Percentiles rank a stretch among this genome's conserved stretches.
phyloP scores from a whole-genome alignment of 2,113 vertebrate species.

The human (Homo sapiens) region GRCh38 chr15:88428501-88429000 shows the following conservation, averaged over 20 bases:
- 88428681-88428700: background rate
- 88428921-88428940: background rate
- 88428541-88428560: background rate
- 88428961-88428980: constrained; percentile 15
- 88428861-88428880: constrained; percentile 19
- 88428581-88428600: background rate
- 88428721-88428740: background rate
- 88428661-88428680: background rate
- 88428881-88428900: constrained; percentile 68
- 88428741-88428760: background rate
- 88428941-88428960: background rate
- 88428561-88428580: too few relatives aligned
- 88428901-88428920: background rate
- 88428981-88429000: constrained; percentile 30
- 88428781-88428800: background rate
- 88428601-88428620: background rate
- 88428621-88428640: background rate
- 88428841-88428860: constrained; percentile 40
- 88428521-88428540: background rate
- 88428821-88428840: constrained; percentile 38
- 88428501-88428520: background rate
- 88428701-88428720: background rate
- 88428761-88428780: background rate
- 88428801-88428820: constrained; percentile 51
- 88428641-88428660: background rate